Evolutionary conservation across 2,113 vertebrate species (phyloP).

Genomic region (Tylochromis polylepis): DNA sequence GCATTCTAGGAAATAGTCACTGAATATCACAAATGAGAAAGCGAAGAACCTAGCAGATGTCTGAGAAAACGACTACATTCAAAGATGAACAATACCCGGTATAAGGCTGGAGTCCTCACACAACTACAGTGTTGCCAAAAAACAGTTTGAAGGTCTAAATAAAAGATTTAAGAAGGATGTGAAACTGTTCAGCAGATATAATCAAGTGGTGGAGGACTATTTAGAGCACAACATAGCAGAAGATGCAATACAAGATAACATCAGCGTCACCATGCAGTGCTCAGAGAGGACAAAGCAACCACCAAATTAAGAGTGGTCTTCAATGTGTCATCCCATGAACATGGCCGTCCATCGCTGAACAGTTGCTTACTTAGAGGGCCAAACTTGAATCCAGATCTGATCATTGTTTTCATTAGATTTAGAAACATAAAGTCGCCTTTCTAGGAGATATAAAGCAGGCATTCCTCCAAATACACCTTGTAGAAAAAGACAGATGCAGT

Average conservation of each 20-base stretch:
- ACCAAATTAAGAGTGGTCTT: neutral
- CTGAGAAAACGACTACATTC: too few relatives aligned
- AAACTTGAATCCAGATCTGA: neutral
- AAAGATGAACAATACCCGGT: too few relatives aligned
- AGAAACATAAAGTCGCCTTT: neutral
- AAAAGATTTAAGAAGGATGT: too few relatives aligned
- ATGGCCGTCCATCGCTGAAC: neutral
- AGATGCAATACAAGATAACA: neutral
- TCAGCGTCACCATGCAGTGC: neutral
- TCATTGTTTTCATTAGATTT: neutral
- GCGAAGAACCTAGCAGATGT: too few relatives aligned
- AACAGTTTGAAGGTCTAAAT: too few relatives aligned
- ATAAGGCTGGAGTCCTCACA: neutral
- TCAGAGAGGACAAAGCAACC: neutral
- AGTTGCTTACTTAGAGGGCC: neutral
- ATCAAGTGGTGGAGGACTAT: neutral
- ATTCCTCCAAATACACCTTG: too few relatives aligned
- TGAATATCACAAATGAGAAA: too few relatives aligned
- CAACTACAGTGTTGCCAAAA: too few relatives aligned
- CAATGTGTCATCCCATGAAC: neutral
- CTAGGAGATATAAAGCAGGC: neutral
- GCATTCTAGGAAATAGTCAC: too few relatives aligned
- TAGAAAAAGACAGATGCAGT: neutral
- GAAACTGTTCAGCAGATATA: neutral
- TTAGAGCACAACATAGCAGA: neutral